Evolutionary conservation across 2,888 invertebrate species (phyloP).

Genomic region (Ephialtes manifestator): DNA sequence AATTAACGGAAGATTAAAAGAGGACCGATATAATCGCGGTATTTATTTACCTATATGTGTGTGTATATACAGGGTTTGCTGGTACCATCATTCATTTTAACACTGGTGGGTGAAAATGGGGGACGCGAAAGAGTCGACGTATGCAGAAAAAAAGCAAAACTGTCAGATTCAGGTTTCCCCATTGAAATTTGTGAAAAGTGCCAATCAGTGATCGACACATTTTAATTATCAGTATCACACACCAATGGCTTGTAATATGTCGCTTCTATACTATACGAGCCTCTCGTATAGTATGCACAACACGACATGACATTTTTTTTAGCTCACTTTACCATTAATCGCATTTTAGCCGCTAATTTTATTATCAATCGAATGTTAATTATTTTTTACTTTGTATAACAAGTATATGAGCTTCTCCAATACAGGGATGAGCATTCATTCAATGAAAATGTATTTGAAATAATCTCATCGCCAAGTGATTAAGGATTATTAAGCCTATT

Average conservation of each 20-base stretch:
- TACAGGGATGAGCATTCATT: too few species aligned
- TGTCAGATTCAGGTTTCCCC: slow-evolving; percentile 35
- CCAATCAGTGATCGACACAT: slow-evolving; percentile 55
- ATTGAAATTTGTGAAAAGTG: slow-evolving; percentile 53
- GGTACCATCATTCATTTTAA: slow-evolving; percentile 56
- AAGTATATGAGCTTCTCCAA: too few species aligned
- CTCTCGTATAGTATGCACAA: not conserved
- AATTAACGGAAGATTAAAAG: not conserved
- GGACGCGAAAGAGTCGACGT: slow-evolving; percentile 30
- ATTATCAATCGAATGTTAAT: too few species aligned
- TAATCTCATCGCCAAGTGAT: too few species aligned
- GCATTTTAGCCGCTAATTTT: too few species aligned
- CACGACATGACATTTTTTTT: not conserved
- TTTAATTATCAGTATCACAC: slow-evolving; percentile 49
- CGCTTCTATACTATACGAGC: not conserved
- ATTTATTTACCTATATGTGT: not conserved
- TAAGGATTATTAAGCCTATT: too few species aligned
- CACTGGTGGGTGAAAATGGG: slow-evolving; percentile 19
- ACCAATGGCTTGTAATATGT: slow-evolving; percentile 13
- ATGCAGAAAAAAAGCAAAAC: slow-evolving; percentile 31
- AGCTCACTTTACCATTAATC: not conserved
- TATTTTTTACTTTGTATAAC: too few species aligned
- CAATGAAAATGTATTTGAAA: too few species aligned
- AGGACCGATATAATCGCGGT: not conserved
- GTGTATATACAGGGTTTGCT: not conserved